Base-by-base conservation (phyloP, 2,888 invertebrate species). In the Pseudolycoriella hygida region DNA sequence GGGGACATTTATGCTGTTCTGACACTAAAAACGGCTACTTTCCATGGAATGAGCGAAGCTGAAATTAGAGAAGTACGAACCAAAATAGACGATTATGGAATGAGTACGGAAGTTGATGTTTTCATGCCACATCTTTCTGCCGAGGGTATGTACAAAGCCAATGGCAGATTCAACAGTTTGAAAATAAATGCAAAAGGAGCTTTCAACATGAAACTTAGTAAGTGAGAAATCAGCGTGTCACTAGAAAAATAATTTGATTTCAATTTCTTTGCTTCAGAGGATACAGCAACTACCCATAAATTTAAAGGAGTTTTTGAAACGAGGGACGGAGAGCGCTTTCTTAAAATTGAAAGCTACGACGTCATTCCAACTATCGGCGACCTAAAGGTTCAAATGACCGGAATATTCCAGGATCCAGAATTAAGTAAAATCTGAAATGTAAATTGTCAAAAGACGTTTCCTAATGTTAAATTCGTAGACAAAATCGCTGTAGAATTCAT, bases 291-390 rank as follows among this genome's bases (percentile, higher is more conserved):
- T 8, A 25, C 25, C 4, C 25, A 25, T 4, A 25, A 25, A 25
- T 6, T 25, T 4, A 25, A 67, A 42, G 77, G 76, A n/a, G 67
- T 67, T 46, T 67, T 74, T 3, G 69, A 73, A 52, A 66, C 67
- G 50, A 68, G 63, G 41, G 66, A 72, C 49, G 67, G 68, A 8
- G 70, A 72, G 42, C 69, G 69, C 4, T 74, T 69, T 56, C 51
- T 77, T 51, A 65, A 67, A 49, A 62, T 77, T n/a, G 67, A 70
- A 18, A 71, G 72, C 14, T 75, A 78, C 55, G 70, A 70, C 56
- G 65, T 76, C 63, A 65, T 69, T 31, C 79, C 80, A 3, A 76
- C 77, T 54, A 66, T 81, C 14, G 73, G 74, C 15, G 68, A 68
- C 47, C 70, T 81, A 72, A 69, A 68, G 47, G 61, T 76, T 18